Conservation (phyloP, 2,888 invertebrate species). For the Agonopterix subpropinquella region DNA sequence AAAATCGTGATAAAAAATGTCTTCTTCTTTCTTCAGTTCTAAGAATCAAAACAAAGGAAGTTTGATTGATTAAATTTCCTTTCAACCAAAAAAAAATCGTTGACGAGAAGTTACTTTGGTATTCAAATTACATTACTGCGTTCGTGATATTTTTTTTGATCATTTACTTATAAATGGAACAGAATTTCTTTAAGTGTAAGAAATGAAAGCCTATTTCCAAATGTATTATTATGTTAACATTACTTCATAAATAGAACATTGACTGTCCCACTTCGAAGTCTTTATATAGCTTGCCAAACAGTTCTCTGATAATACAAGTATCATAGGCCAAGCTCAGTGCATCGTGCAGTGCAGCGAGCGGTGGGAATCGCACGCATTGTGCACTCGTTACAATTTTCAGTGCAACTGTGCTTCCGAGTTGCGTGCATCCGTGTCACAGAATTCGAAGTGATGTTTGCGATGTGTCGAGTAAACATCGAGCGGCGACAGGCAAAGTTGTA, state of each 20-base stretch:
- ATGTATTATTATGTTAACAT: too few relatives aligned
- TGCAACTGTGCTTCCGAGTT: conserved; percentile 1
- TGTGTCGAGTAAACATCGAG: conserved; percentile 32
- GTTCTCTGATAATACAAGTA: conserved; percentile 1
- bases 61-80: too few relatives aligned
- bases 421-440: conserved; percentile 11
- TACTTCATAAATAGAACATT: neutral
- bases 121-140: too few relatives aligned
- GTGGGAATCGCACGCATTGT: neutral
- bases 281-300: conserved; percentile 21
- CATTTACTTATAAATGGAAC: too few relatives aligned
- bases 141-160: too few relatives aligned
- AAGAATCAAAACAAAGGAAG: too few relatives aligned
- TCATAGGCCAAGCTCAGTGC: conserved; percentile 2
- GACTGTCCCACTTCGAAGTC: conserved; percentile 19
- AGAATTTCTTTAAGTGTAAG: too few relatives aligned
- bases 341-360: conserved; percentile 3
- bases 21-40: too few relatives aligned
- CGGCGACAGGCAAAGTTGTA: conserved; percentile 31
- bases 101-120: too few relatives aligned
- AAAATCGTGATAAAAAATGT: too few relatives aligned
- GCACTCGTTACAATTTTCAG: neutral
- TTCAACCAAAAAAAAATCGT: too few relatives aligned
- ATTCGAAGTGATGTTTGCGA: conserved; percentile 26
- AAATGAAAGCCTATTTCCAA: too few relatives aligned